Evolutionary conservation across 2,888 invertebrate species (phyloP), one percentile per base, ranked within the genome.

Genomic region (Agriotes lineatus): DNA sequence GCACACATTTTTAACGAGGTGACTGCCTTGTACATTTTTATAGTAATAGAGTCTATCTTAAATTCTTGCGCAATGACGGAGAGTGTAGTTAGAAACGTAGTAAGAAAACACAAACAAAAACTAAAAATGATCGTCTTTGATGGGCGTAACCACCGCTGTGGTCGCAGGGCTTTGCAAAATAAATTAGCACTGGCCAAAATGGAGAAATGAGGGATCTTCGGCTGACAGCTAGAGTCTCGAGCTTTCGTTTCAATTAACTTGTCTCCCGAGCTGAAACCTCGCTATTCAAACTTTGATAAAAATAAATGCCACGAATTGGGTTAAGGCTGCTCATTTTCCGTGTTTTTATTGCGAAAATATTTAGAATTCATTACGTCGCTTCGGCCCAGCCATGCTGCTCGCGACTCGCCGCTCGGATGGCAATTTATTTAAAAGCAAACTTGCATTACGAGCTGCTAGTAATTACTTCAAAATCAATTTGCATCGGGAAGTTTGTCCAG

Each of bases 331-430:
- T 18, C 25, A 12, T 30, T 33, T 35, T 12, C 39, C 20, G 20
- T 16, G 19, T 39, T 39, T 54, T 54, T 54, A 18, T 35, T 30
- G 57, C 67, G 71, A 61, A 65, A 75, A 69, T 72, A 68, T 67
- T 63, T 74, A 30, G 72, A 71, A 22, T 35, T 66, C n/a, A 63
- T 72, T 14, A 68, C 71, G 9, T 52, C 33, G 16, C 16, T 16
- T 52, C 12, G 52, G 10, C 9, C 16, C 22, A 7, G 9, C n/a
- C n/a, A n/a, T n/a, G n/a, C n/a, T n/a, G n/a, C n/a, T n/a, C n/a
- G n/a, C n/a, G 14, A 16, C 30, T 50, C 30, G n/a, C 14, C 56
- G 56, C 18, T n/a, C 14, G 12, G 30, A 14, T 37, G 12, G 19
- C 37, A 56, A 56, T 56, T 56, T 56, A 20, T 56, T 39, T 56